A percentile compares a stretch with the other conserved stretches of the same genome.
phyloP scores from a whole-genome alignment of 2,888 invertebrate species.

The Chrysolina oricalcia region DNA sequence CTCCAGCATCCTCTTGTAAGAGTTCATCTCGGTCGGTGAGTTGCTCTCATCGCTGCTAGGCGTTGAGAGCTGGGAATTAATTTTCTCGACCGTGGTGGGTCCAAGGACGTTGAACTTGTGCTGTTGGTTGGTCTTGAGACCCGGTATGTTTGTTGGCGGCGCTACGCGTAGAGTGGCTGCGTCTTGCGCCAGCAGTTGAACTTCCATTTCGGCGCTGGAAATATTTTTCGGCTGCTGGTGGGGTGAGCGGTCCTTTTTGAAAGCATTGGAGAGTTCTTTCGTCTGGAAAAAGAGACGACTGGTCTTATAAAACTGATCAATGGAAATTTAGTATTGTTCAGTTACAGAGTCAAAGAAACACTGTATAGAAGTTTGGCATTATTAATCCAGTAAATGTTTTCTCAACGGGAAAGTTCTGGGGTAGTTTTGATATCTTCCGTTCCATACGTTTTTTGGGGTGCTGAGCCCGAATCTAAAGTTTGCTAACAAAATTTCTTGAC shows the following conservation, averaged over 20 bases:
- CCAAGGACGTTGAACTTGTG: slow-evolving; percentile 75
- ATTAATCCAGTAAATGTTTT: too few relatives aligned
- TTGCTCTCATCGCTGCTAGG: slow-evolving; percentile 90
- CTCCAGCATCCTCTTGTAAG: slow-evolving; percentile 86
- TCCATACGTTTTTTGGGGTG: too few relatives aligned
- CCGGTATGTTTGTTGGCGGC: slow-evolving; percentile 80
- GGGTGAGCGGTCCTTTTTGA: slow-evolving; percentile 64
- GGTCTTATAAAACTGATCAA: not conserved
- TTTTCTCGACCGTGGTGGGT: slow-evolving; percentile 52
- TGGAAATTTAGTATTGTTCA: too few relatives aligned
- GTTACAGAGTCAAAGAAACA: too few relatives aligned
- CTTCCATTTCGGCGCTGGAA: slow-evolving; percentile 72
- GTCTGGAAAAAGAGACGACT: slow-evolving; percentile 63
- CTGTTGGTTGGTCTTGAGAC: slow-evolving; percentile 76
- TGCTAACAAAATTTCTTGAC: too few relatives aligned
- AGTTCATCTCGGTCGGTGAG: slow-evolving; percentile 90
- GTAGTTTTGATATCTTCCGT: too few relatives aligned
- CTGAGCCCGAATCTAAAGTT: too few relatives aligned
- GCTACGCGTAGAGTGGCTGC: slow-evolving; percentile 72
- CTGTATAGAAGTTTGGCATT: too few relatives aligned
- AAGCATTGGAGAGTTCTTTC: slow-evolving; percentile 68
- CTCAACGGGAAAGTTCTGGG: too few relatives aligned
- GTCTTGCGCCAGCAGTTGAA: slow-evolving; percentile 73
- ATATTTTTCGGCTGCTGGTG: slow-evolving; percentile 54
- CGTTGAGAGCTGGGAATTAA: slow-evolving; percentile 73